Evolutionary conservation across 2,797 vertebrate genomes (phyloP).

Genomic region (Nasua narica): DNA sequence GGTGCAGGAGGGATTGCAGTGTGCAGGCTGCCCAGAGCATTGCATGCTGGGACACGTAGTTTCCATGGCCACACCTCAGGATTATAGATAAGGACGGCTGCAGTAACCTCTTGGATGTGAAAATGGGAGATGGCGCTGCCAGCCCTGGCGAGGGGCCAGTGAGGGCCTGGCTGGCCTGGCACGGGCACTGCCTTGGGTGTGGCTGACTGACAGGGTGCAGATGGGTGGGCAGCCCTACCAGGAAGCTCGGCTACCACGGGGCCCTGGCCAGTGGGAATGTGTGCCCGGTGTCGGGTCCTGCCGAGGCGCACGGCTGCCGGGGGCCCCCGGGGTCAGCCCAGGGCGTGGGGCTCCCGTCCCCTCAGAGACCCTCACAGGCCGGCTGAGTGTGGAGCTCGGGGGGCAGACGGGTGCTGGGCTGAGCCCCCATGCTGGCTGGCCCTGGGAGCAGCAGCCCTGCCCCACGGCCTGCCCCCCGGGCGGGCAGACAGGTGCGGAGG

Average conservation of each 20-base stretch:
- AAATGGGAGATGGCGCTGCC: slow-evolving; percentile 57
- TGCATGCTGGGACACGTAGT: slow-evolving; percentile 70
- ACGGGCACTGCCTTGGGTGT: background rate
- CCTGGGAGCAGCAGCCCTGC: background rate
- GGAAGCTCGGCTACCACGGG: background rate
- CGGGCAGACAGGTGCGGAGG: background rate
- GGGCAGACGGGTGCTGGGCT: background rate
- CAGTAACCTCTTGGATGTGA: slow-evolving; percentile 61
- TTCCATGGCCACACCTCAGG: slow-evolving; percentile 58
- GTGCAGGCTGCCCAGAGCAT: slow-evolving; percentile 49
- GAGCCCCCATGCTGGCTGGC: background rate
- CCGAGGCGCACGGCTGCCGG: background rate
- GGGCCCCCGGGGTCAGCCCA: background rate
- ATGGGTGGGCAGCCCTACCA: slow-evolving; percentile 27
- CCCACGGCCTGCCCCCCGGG: background rate
- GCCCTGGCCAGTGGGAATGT: background rate
- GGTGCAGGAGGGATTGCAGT: slow-evolving; percentile 26
- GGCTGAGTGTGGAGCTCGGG: background rate
- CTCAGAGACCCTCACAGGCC: background rate
- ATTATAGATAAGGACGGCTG: slow-evolving; percentile 57
- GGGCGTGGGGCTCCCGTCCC: background rate
- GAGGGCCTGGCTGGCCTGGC: slow-evolving; percentile 25
- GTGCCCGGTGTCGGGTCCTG: background rate
- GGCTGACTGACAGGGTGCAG: slow-evolving; percentile 48
- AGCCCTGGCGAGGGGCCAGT: slow-evolving; percentile 62